Conservation (phyloP, 2,113 vertebrate species). For the Xerus inauris region DNA sequence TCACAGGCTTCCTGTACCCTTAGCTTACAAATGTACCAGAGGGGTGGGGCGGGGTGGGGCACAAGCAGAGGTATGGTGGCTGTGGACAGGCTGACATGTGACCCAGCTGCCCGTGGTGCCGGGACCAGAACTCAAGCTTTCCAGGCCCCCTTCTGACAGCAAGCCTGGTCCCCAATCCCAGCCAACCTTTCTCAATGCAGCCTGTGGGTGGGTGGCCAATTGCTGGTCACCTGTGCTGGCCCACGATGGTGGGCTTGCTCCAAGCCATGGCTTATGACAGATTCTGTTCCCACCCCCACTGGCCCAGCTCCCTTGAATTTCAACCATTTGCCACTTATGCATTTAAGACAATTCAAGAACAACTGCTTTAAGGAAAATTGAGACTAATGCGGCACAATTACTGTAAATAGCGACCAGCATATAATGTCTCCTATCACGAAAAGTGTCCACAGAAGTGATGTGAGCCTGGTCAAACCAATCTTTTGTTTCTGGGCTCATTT, state of each 20-base stretch:
- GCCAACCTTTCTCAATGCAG: no score
- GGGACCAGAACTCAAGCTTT: no score
- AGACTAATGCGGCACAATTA: constrained; percentile 56
- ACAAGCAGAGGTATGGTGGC: fast-evolving
- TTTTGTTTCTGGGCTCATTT: neutral
- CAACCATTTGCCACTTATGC: constrained; percentile 53
- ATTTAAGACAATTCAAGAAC: constrained; percentile 70
- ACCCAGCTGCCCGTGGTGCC: fast-evolving
- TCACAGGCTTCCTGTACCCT: fast-evolving
- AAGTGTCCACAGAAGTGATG: neutral
- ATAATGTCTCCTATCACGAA: neutral
- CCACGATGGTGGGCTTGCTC: fast-evolving
- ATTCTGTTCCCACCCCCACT: neutral
- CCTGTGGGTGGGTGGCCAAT: fast-evolving
- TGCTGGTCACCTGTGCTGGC: fast-evolving
- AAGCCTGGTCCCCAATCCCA: neutral
- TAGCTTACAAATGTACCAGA: fast-evolving
- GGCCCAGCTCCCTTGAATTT: neutral
- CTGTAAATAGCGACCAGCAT: constrained; percentile 30
- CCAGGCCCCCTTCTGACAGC: neutral
- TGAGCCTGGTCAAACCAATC: constrained; percentile 25
- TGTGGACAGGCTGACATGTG: fast-evolving
- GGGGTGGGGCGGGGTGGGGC: fast-evolving
- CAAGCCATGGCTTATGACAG: fast-evolving
- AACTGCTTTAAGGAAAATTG: constrained; percentile 38